These are phyloP conservation scores for Azemiops feae DNA, from an alignment of 2,113 vertebrate species.

Conservation along the genomic window DNA sequence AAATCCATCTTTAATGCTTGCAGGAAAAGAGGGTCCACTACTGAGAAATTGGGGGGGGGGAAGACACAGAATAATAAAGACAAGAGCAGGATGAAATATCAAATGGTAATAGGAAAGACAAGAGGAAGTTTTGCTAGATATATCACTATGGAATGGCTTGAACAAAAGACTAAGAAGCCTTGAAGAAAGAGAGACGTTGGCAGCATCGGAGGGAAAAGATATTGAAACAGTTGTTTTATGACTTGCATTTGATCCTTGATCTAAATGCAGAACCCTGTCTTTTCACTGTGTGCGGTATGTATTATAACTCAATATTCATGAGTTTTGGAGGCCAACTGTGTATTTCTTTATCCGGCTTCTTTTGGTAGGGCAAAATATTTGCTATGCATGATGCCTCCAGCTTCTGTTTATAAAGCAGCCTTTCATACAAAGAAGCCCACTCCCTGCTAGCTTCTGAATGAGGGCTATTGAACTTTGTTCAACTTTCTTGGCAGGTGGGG, in stretches of 20 bases:
- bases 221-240: neutral
- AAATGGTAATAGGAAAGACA: neutral
- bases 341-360: neutral
- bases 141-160: neutral
- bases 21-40: neutral
- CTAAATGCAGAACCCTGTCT: neutral
- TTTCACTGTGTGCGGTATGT: neutral
- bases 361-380: neutral
- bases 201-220: neutral
- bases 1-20: neutral
- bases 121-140: neutral
- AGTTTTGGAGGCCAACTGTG: neutral
- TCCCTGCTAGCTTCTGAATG: neutral
- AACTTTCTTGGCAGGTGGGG: neutral
- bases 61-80: too few species aligned
- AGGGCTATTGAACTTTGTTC: neutral
- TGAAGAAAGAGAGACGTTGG: neutral
- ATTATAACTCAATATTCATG: neutral
- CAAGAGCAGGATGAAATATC: neutral
- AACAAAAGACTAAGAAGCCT: neutral
- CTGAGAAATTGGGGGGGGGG: neutral
- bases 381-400: neutral
- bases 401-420: neutral
- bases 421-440: neutral
- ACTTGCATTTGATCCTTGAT: neutral